These are phyloP conservation scores for Origma solitaria DNA, from an alignment of 2,113 vertebrate species.

Conservation along the genomic window DNA sequence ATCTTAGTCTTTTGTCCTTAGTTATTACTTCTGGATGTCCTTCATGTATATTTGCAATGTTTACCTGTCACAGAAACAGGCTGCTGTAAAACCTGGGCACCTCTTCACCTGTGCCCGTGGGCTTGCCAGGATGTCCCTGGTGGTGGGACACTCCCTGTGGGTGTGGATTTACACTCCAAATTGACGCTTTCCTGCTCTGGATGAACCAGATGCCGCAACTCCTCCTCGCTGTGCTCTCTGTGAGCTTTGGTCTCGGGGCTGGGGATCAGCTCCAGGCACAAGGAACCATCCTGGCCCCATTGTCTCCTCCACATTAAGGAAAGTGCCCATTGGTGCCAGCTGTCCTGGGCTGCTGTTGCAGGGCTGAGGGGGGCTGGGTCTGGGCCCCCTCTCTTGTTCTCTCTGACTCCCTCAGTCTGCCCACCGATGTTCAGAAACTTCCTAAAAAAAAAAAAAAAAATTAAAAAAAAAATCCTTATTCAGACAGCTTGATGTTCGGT, in stretches of 20 bases:
- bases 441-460: not conserved
- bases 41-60: not conserved
- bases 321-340: conserved; percentile 37
- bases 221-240: not conserved
- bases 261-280: not conserved
- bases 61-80: not conserved
- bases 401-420: not conserved
- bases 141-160: not conserved
- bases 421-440: not conserved
- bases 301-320: not conserved
- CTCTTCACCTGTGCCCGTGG: fast-evolving
- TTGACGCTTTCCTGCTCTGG: not conserved
- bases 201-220: not conserved
- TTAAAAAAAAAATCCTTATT: not conserved
- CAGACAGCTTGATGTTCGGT: not conserved
- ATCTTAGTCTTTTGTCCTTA: not conserved
- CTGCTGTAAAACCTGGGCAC: not conserved
- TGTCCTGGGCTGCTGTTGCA: not conserved
- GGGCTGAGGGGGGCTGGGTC: not conserved
- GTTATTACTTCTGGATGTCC: not conserved
- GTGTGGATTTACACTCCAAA: fast-evolving
- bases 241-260: not conserved
- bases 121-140: fast-evolving
- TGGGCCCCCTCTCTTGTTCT: not conserved
- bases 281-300: not conserved